Evolutionary conservation across 1,140 invertebrate species (phyloP), one percentile per base, ranked within the genome.

Genomic region (Drosophila nikananu): DNA sequence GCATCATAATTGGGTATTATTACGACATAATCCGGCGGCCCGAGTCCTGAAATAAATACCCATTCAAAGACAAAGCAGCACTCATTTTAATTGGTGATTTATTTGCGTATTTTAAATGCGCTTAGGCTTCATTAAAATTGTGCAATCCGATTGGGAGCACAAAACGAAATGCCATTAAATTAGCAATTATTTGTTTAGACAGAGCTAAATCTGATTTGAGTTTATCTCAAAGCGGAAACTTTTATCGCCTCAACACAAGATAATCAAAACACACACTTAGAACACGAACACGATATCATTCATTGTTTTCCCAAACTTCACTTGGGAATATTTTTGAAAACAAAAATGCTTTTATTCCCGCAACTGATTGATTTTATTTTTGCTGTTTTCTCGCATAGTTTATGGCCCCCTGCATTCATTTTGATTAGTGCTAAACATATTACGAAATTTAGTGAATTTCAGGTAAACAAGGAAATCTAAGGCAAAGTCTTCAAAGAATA

Each of bases 1-100:
- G 21, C 35, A 25, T 32, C 70, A 73, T 61, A 73, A 73, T 73
- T 61, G 67, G 54, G 27, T 30, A 68, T 71, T 68, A 71, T 71
- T 68, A 48, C 25, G 67, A 37, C 64, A 68, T n/a, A 57, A 57
- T 23, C 49, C 49, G 6, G 3, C 5, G n/a, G 6, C 3, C 5
- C 13, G 21, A 54, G 30, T 54, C 9, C 19, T 55, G 32, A 32
- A 51, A 63, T 21, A 48, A 65, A 42, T 63, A 66, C 13, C 21
- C 30, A 66, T 15, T 15, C 48, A 51, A 27, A 67, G 48, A 54
- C 67, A 70, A 54, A 54, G 67, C 37, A 12, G 54, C 54, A 57
- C 39, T 55, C 21, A 12, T 27, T 30, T 64, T 42, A 64, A 64
- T 64, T 57, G 35, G n/a, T 42, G 6, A 55, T 54, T 73, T 51